phyloP scores from a whole-genome alignment of 2,797 vertebrate species.

The Percopsis omiscomaycus region DNA sequence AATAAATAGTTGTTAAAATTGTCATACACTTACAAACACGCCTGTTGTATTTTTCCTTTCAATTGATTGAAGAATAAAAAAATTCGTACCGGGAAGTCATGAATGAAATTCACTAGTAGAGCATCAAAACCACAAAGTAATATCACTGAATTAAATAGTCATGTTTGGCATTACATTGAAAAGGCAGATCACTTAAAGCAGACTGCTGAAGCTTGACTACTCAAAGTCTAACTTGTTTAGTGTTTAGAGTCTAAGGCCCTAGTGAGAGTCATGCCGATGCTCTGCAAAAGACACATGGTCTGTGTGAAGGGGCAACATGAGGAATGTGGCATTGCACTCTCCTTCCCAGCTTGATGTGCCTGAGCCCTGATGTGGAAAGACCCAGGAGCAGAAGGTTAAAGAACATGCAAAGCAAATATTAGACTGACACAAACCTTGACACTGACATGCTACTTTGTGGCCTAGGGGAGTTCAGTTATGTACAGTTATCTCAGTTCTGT shows the following conservation, averaged over 20 bases:
- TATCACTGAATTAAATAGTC: not conserved
- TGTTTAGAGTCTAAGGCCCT: conserved; percentile 23
- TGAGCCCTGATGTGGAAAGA: conserved; percentile 44
- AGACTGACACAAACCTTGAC: conserved; percentile 47
- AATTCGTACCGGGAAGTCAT: not conserved
- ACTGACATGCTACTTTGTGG: conserved; percentile 21
- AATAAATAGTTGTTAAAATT: conserved; percentile 87
- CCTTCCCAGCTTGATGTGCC: conserved; percentile 49
- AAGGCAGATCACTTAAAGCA: conserved; percentile 2
- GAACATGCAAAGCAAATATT: conserved; percentile 47
- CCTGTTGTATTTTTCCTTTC: no score
- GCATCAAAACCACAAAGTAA: not conserved
- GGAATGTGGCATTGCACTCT: conserved; percentile 69
- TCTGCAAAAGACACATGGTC: conserved; percentile 39
- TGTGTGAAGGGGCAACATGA: conserved; percentile 62
- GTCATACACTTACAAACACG: conserved; percentile 1
- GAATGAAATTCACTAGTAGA: not conserved
- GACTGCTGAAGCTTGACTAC: conserved; percentile 1
- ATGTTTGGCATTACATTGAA: conserved; percentile 20
- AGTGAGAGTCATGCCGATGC: conserved; percentile 1
- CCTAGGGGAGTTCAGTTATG: no score
- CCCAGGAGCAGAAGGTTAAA: conserved; percentile 44
- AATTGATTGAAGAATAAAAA: no score
- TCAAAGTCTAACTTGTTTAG: conserved; percentile 21
- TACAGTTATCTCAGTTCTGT: no score